Evolutionary conservation across 2,888 invertebrate species (phyloP).

Genomic region (Nephrotoma guestfalica): DNA sequence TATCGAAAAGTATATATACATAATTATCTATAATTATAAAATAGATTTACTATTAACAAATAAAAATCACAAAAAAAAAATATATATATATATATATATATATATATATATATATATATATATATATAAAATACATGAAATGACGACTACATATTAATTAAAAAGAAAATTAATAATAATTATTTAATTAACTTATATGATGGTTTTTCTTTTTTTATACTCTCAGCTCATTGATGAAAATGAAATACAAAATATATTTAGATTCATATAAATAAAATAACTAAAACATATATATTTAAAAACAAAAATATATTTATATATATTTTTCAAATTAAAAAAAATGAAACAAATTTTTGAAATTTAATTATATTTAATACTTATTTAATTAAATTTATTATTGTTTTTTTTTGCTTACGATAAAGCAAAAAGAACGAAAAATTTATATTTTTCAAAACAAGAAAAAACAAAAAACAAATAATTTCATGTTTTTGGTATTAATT

Average conservation of each 20-base stretch:
- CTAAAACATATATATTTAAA: not conserved
- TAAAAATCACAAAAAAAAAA: not conserved
- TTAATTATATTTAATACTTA: not conserved
- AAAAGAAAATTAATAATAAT: not conserved
- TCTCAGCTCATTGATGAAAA: not conserved
- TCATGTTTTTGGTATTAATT: conserved; percentile 15
- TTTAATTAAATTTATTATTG: not conserved
- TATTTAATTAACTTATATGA: not conserved
- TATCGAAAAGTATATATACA: not conserved
- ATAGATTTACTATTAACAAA: not conserved
- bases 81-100: not conserved
- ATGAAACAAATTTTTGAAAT: not conserved
- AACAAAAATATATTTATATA: not conserved
- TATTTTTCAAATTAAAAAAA: not conserved
- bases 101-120: not conserved
- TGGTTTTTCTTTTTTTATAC: not conserved
- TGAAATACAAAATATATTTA: not conserved
- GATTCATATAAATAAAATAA: not conserved
- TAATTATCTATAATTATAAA: not conserved
- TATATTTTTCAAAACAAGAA: not conserved
- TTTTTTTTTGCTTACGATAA: not conserved
- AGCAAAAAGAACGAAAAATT: not conserved
- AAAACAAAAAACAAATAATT: conserved; percentile 5
- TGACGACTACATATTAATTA: not conserved
- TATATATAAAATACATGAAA: not conserved